These are phyloP conservation scores for Virgularia gustaviana DNA, from an alignment of 92 coral and sea anemone genomes.

Conservation along the genomic window DNA sequence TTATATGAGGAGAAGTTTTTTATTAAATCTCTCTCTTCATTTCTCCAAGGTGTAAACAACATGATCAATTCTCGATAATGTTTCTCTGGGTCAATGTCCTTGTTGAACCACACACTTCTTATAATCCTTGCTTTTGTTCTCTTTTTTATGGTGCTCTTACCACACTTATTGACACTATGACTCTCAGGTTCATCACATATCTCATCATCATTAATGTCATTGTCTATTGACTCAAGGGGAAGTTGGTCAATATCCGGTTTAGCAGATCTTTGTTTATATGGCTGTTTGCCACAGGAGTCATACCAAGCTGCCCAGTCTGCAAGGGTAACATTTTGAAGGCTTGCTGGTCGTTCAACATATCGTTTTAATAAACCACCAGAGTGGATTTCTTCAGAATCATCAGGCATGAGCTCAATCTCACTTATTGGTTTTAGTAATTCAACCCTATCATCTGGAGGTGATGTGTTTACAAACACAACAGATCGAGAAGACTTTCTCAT, in stretches of 20 bases:
- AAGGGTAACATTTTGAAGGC: slow-evolving; percentile 54
- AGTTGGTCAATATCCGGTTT: slow-evolving; percentile 42
- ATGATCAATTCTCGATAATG: slow-evolving; percentile 55
- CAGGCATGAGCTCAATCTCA: slow-evolving; percentile 58
- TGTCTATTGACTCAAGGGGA: slow-evolving; percentile 34
- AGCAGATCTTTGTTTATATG: slow-evolving; percentile 8
- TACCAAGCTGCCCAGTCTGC: slow-evolving; percentile 79
- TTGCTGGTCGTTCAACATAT: slow-evolving; percentile 58
- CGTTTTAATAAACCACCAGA: slow-evolving; percentile 60
- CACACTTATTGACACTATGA: too few species aligned
- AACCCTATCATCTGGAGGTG: slow-evolving; percentile 60
- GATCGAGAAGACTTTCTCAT: slow-evolving; percentile 31
- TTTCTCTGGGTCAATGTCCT: too few species aligned
- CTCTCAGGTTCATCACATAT: too few species aligned
- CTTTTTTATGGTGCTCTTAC: too few species aligned
- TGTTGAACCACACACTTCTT: too few species aligned
- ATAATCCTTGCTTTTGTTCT: slow-evolving; percentile 37
- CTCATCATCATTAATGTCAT: slow-evolving; percentile 37
- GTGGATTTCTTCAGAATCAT: slow-evolving; percentile 64
- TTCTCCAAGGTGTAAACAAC: slow-evolving; percentile 61
- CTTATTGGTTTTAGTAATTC: slow-evolving; percentile 55
- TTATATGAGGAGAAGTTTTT: slow-evolving; percentile 48
- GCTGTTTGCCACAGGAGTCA: slow-evolving; percentile 45
- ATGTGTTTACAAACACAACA: background rate
- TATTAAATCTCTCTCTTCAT: slow-evolving; percentile 57